A percentile compares a stretch with the other conserved stretches of the same genome.
Conservation (phyloP, 2,888 invertebrate genomes). For the Ariolimax columbianus region DNA sequence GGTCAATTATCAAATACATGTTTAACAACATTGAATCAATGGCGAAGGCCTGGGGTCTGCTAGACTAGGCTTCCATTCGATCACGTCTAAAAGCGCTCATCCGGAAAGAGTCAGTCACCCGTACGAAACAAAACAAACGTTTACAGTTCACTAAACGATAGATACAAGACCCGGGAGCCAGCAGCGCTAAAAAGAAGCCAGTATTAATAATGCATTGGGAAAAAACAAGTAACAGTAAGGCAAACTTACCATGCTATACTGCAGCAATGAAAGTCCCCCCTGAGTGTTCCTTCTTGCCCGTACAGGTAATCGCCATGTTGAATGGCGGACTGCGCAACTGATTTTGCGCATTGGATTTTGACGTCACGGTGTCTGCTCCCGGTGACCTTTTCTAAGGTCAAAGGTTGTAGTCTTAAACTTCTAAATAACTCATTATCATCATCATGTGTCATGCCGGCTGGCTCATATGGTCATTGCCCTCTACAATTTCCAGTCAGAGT, state of each 20-base stretch:
- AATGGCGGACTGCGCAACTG: constrained; percentile 55
- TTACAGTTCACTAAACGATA: background rate
- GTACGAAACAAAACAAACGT: constrained; percentile 42
- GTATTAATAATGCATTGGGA: background rate
- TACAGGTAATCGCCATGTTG: constrained; percentile 58
- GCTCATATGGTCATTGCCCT: too few species aligned
- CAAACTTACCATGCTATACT: constrained; percentile 20
- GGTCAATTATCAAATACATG: background rate
- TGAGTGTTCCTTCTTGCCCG: background rate
- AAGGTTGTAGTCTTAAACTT: constrained; percentile 11
- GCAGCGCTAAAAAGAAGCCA: too few species aligned
- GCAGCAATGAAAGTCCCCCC: background rate
- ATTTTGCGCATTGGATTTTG: constrained; percentile 56
- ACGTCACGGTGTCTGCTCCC: constrained; percentile 53
- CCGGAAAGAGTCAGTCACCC: constrained; percentile 30
- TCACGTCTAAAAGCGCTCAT: background rate
- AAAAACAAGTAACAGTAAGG: background rate
- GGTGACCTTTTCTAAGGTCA: constrained; percentile 40
- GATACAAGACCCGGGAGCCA: too few species aligned
- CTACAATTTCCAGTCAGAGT: too few species aligned
- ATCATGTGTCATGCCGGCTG: too few species aligned
- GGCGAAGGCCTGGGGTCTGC: background rate
- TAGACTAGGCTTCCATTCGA: background rate
- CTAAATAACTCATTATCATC: too few species aligned
- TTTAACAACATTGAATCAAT: background rate